Percentiles rank a stretch among this genome's conserved stretches.
phyloP scores from a whole-genome alignment of 2,888 invertebrate species.

The Drosophila barbarae region DNA sequence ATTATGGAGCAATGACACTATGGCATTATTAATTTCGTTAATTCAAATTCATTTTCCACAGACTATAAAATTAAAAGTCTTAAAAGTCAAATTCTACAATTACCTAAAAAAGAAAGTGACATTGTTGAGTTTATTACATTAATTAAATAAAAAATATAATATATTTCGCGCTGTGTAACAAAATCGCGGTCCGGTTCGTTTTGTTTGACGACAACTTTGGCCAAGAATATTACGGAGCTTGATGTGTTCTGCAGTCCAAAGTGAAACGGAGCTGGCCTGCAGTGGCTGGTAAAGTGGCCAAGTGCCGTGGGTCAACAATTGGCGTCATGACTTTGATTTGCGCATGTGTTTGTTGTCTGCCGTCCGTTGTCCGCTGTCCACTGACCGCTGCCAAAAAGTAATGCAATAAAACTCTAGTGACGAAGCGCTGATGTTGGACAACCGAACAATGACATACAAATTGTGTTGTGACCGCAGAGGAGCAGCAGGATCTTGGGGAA shows the following conservation, averaged over 20 bases:
- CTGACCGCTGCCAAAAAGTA: slow-evolving; percentile 34
- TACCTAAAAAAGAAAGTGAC: too few species aligned
- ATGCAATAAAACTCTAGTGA: slow-evolving; percentile 54
- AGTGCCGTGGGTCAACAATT: slow-evolving; percentile 66
- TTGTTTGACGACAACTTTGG: slow-evolving; percentile 47
- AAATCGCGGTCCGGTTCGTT: slow-evolving; percentile 32
- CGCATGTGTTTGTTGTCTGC: slow-evolving; percentile 44
- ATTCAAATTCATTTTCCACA: too few species aligned
- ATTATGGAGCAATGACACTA: too few species aligned
- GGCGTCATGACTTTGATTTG: slow-evolving; percentile 64
- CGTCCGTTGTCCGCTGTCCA: background rate
- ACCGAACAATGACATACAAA: slow-evolving; percentile 45
- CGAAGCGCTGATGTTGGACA: slow-evolving; percentile 33
- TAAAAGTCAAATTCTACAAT: too few species aligned
- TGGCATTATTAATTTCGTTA: too few species aligned
- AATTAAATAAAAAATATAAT: too few species aligned
- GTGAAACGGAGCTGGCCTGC: slow-evolving; percentile 25
- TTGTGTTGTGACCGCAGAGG: slow-evolving; percentile 41
- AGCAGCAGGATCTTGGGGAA: background rate
- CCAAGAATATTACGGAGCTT: slow-evolving; percentile 37
- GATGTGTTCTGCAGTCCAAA: slow-evolving; percentile 12
- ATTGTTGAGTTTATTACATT: too few species aligned
- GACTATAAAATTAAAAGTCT: too few species aligned
- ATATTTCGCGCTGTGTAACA: background rate
- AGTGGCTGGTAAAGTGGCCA: slow-evolving; percentile 55